A percentile compares a stretch with the other conserved stretches of the same genome.
phyloP scores from a whole-genome alignment of 2,888 invertebrate genomes.

The Nymphalis polychloros region DNA sequence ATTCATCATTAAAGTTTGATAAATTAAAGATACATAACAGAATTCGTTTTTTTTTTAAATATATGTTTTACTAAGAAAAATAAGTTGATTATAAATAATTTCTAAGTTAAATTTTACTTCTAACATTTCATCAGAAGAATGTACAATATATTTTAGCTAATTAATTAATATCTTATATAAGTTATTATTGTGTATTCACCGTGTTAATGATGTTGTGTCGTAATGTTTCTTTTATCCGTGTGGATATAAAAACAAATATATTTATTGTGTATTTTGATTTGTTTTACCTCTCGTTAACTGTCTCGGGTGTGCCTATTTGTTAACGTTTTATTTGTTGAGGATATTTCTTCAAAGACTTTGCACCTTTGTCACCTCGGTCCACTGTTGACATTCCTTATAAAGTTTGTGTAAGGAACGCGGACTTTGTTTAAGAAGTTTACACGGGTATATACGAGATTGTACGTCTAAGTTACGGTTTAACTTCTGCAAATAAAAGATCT shows the following conservation, averaged over 20 bases:
- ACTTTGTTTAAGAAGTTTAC: conserved; percentile 35
- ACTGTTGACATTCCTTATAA: conserved; percentile 47
- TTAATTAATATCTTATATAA: too few relatives aligned
- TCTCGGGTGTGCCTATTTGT: conserved; percentile 13
- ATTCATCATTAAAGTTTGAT: neutral
- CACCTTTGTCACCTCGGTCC: conserved; percentile 46
- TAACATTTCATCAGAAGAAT: too few relatives aligned
- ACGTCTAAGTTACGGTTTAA: conserved; percentile 22
- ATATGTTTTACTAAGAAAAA: too few relatives aligned
- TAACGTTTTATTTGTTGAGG: conserved; percentile 34
- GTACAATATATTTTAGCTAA: too few relatives aligned
- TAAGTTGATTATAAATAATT: too few relatives aligned
- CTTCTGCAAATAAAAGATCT: conserved; percentile 27
- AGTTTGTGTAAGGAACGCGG: conserved; percentile 39
- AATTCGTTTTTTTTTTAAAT: neutral
- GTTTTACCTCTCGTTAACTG: conserved; percentile 4
- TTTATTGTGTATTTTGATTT: neutral
- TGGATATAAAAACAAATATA: neutral
- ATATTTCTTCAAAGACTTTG: conserved; percentile 49
- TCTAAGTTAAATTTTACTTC: too few relatives aligned
- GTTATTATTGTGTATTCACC: too few relatives aligned
- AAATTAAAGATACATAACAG: too few relatives aligned
- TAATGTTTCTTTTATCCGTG: too few relatives aligned
- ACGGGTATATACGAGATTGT: conserved; percentile 22
- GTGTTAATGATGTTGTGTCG: too few relatives aligned